These are phyloP conservation scores for Machaerirhynchus nigripectus DNA, from an alignment of 2,113 vertebrate genomes.

Conservation along the genomic window DNA sequence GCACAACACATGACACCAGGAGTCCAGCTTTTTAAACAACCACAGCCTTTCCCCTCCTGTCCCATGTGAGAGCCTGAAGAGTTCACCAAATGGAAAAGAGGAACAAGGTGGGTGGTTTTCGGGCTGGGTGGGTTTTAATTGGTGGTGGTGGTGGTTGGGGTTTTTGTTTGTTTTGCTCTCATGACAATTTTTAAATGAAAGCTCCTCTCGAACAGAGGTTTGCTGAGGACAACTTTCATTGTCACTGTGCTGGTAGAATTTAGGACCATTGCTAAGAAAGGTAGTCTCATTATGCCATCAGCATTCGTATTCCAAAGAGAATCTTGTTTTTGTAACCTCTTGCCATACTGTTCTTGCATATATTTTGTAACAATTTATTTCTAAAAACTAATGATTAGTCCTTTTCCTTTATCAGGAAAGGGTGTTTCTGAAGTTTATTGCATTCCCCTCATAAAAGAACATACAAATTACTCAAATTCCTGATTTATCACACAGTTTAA, in stretches of 20 bases:
- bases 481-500: not conserved
- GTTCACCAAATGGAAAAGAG: not conserved
- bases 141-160: not conserved
- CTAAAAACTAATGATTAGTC: not conserved
- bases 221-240: not conserved
- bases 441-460: not conserved
- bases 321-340: not conserved
- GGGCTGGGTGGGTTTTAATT: accelerated
- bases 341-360: not conserved
- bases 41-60: not conserved
- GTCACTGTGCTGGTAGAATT: not conserved
- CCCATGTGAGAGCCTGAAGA: not conserved
- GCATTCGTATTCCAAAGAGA: not conserved
- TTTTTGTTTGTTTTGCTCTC: not conserved
- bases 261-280: not conserved
- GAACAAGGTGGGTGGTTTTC: not conserved
- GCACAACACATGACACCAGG: not conserved
- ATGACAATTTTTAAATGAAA: not conserved
- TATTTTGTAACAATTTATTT: not conserved
- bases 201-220: not conserved
- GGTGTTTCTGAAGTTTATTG: not conserved
- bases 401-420: not conserved
- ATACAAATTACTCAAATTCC: not conserved
- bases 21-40: not conserved
- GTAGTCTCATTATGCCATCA: not conserved